phyloP scores from a whole-genome alignment of 2,113 vertebrate species.

The Apteryx mantelli region DNA sequence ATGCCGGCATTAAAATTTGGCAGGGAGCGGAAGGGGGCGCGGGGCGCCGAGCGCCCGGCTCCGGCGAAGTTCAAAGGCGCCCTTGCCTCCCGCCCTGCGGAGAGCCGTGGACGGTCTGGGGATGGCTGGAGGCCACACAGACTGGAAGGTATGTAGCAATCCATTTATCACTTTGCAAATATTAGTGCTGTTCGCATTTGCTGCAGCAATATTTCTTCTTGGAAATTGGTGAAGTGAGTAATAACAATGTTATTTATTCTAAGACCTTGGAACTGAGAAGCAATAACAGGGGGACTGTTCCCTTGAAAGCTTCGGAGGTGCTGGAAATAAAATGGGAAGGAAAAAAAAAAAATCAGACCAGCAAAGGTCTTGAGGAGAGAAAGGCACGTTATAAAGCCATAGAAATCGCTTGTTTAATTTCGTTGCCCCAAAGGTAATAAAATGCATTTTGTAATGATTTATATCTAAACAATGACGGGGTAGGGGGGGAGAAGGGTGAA shows the following conservation, averaged over 20 bases:
- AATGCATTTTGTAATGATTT: conserved; percentile 35
- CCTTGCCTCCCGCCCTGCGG: neutral
- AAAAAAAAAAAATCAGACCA: neutral
- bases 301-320: conserved; percentile 60
- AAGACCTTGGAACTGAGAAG: conserved; percentile 72
- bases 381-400: conserved; percentile 36
- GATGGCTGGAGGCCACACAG: conserved; percentile 60
- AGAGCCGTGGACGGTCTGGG: neutral
- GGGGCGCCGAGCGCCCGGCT: neutral
- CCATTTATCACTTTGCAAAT: conserved; percentile 69
- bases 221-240: conserved; percentile 69
- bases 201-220: conserved; percentile 68
- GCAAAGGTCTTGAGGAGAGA: conserved; percentile 51
- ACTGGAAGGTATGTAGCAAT: conserved; percentile 53
- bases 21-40: neutral
- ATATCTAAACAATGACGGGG: neutral
- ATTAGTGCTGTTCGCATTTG: conserved; percentile 62
- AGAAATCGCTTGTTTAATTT: conserved; percentile 56
- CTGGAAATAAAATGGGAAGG: conserved; percentile 14
- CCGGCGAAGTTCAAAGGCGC: conserved; percentile 7
- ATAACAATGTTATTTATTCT: conserved; percentile 75
- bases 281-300: conserved; percentile 49
- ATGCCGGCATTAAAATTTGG: no score
- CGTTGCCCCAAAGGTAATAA: conserved; percentile 52
- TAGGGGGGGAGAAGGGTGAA: neutral